Percentiles rank a stretch among this genome's conserved stretches.
Conservation (phyloP, 2,113 vertebrate species). For the Struthio camelus region DNA sequence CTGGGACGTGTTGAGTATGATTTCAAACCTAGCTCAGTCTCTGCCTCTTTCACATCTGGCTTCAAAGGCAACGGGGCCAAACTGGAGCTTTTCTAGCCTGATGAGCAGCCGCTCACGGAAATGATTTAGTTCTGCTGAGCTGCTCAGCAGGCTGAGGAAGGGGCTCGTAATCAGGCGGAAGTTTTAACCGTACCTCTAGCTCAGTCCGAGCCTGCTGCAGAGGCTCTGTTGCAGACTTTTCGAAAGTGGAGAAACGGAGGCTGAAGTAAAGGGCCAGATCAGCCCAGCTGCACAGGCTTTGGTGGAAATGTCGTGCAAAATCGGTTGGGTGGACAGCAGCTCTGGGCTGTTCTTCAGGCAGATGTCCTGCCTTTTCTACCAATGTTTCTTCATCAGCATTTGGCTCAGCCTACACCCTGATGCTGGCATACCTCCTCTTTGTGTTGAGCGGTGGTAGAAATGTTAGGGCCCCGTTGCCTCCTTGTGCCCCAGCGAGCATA, state of each 20-base stretch:
- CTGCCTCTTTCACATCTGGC: not conserved
- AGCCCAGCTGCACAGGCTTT: not conserved
- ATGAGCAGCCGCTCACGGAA: not conserved
- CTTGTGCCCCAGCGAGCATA: not conserved
- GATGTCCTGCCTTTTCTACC: not conserved
- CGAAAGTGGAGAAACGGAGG: not conserved
- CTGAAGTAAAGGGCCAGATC: not conserved
- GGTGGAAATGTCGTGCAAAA: not conserved
- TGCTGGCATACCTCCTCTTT: not conserved
- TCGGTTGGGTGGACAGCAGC: not conserved
- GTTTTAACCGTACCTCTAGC: not conserved
- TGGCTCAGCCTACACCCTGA: not conserved
- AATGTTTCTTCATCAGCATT: not conserved
- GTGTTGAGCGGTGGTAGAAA: not conserved
- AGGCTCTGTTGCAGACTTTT: not conserved
- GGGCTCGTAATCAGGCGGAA: not conserved
- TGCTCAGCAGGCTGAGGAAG: fast-evolving
- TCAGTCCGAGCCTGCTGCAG: not conserved
- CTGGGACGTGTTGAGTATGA: not conserved
- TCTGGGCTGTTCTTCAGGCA: not conserved
- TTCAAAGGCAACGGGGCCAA: not conserved
- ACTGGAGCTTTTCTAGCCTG: not conserved
- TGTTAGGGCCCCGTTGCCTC: not conserved
- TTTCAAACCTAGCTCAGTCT: not conserved
- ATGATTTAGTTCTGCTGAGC: not conserved